Base-by-base conservation (phyloP, 2,113 vertebrate genomes). In the Clarias macrocephalus region DNA sequence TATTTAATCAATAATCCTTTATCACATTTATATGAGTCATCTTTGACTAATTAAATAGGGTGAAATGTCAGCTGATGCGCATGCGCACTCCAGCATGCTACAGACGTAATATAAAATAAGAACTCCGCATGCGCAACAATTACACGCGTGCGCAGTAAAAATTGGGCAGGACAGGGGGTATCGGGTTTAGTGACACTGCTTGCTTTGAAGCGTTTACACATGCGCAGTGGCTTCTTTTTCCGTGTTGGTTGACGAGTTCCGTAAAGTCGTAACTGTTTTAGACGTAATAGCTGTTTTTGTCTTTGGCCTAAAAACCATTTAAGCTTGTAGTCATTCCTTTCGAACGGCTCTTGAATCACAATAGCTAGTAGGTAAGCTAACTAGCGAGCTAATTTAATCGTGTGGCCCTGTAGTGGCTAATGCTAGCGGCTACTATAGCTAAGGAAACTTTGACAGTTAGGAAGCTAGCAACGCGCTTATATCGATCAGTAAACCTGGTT, bases 371-470 rank as follows among this genome's bases (percentile, higher is more conserved):
- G 19, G 15, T 63, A 7, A 13, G 56, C 6, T 59, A 59, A 33
- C 23, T 54, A 54, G n/a, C 7, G 3, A 57, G 81, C 16, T 77
- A 37, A 2, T 30, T 60, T 48, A 16, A 28, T 62, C 57, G 37
- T 75, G 16, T 52, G 59, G 25, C 59, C 21, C 15, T 54, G 3
- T 28, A 9, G 37, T 10, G 30, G 85, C 85, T 86, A 72, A 42
- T 42, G 68, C 83, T 84, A 84, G 30, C 59, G 54, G 80, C 19
- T 72, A 19, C 2, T n/a, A 19, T 37, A 68, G 79, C 65, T 52
- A 66, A 66, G 66, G 30, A 63, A 82, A 83, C 57, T 83, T 83
- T 87, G 81, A 77, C 70, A 87, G 80, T 73, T 59, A 33, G 11
- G 19, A 3, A 54, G 37, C 16, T n/a, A 63, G 33, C 76, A 60